Evolutionary conservation across 2,113 vertebrate genomes (phyloP).

Genomic region (Triplophysa rosa): DNA sequence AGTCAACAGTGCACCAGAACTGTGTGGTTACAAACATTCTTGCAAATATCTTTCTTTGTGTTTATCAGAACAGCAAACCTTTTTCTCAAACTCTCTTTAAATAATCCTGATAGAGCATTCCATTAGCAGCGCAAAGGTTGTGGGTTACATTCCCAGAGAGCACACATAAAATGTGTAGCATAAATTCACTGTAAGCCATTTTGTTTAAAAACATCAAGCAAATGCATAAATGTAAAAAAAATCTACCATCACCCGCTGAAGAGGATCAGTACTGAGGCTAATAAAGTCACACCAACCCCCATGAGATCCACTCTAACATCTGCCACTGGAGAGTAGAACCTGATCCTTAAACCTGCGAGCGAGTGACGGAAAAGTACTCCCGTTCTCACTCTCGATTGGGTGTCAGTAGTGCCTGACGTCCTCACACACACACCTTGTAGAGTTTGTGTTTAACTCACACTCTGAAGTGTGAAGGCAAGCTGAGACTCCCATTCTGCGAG

Average conservation of each 20-base stretch:
- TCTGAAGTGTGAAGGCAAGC: constrained; percentile 40
- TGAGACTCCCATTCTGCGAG: constrained; percentile 19
- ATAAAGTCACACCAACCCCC: background rate
- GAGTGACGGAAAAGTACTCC: background rate
- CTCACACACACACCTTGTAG: constrained; percentile 7
- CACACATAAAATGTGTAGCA: no score
- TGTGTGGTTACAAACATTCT: no score
- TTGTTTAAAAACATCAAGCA: no score
- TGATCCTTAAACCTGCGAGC: background rate
- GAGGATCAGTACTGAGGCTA: background rate
- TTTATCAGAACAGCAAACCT: no score
- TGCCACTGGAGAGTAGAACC: background rate
- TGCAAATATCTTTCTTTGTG: no score
- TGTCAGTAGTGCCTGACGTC: background rate
- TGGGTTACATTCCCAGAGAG: no score
- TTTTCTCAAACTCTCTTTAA: no score
- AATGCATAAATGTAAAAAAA: no score
- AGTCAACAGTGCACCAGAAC: no score
- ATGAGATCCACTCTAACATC: background rate
- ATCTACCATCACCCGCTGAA: background rate
- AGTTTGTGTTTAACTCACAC: constrained; percentile 36
- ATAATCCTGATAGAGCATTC: no score
- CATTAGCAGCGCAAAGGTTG: no score
- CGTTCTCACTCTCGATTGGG: background rate
- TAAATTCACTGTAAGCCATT: no score